A percentile compares a stretch with the other conserved stretches of the same genome.
Conservation (phyloP, 2,797 vertebrate genomes). For the Rhinatrema bivittatum region DNA sequence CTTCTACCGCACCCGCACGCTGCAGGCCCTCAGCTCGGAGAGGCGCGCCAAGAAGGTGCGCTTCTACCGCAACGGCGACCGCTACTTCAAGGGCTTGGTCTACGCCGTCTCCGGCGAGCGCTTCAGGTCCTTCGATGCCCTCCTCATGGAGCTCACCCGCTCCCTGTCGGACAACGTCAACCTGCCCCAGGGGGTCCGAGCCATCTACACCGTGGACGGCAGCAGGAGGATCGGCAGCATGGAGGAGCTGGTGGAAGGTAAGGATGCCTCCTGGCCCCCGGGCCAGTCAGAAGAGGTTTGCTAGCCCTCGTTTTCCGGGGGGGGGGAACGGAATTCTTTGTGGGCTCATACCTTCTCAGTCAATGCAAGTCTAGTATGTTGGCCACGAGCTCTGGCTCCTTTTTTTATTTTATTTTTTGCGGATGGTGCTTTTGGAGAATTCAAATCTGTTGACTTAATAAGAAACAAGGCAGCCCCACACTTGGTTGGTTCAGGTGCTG, state of each 20-base stretch:
- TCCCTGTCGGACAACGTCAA: conserved; percentile 92
- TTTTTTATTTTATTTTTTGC: too few relatives aligned
- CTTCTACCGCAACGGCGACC: conserved; percentile 94
- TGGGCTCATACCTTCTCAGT: too few relatives aligned
- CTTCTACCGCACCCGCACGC: conserved; percentile 90
- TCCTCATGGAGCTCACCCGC: conserved; percentile 88
- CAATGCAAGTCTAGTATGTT: too few relatives aligned
- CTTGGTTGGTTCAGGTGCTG: too few relatives aligned
- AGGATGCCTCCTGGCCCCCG: too few relatives aligned
- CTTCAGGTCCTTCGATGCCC: conserved; percentile 87
- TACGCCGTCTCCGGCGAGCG: conserved; percentile 89
- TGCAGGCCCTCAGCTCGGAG: conserved; percentile 92
- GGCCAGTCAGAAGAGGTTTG: too few relatives aligned
- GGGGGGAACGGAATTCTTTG: too few relatives aligned
- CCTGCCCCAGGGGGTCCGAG: conserved; percentile 89
- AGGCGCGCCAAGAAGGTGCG: conserved; percentile 89
- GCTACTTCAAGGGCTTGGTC: conserved; percentile 90
- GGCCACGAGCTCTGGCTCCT: too few relatives aligned
- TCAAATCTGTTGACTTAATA: too few relatives aligned
- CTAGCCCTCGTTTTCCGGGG: too few relatives aligned
- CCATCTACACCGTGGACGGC: conserved; percentile 82
- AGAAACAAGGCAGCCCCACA: too few relatives aligned
- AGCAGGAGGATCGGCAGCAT: conserved; percentile 75
- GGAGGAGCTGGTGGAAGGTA: conserved; percentile 88
- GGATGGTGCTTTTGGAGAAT: too few relatives aligned